These are phyloP conservation scores for Sphaerodactylus townsendi DNA, from an alignment of 2,113 vertebrate species.

Conservation along the genomic window DNA sequence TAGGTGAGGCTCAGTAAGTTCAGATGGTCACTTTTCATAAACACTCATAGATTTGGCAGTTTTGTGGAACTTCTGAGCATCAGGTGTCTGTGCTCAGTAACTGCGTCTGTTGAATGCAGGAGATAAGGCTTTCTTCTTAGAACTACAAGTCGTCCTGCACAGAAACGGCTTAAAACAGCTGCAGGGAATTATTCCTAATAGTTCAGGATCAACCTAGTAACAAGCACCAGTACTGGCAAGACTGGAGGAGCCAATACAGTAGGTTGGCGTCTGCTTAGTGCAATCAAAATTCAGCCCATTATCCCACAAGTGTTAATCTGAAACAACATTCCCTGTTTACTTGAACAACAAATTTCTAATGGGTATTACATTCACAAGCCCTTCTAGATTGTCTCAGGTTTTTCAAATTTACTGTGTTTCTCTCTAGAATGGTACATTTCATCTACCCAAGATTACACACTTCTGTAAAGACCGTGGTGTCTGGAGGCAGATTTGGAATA, in stretches of 20 bases:
- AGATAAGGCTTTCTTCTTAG: background rate
- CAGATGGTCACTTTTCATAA: background rate
- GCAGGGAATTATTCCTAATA: accelerated
- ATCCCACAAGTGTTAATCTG: background rate
- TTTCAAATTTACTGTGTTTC: background rate
- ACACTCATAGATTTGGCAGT: too few relatives aligned
- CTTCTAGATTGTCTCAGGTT: background rate
- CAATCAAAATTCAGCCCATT: background rate
- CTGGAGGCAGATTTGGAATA: too few relatives aligned
- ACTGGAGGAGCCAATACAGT: background rate
- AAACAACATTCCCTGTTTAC: background rate
- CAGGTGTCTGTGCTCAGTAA: background rate
- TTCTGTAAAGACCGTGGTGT: too few relatives aligned
- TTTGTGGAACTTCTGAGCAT: background rate
- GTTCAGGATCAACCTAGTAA: background rate
- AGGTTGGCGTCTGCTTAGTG: background rate
- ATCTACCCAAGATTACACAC: background rate
- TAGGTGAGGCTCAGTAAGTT: background rate
- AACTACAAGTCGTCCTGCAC: background rate
- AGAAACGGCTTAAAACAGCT: background rate
- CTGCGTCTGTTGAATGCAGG: background rate
- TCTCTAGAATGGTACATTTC: background rate
- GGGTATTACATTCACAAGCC: background rate
- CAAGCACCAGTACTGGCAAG: background rate
- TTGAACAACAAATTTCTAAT: background rate